A percentile compares a stretch with the other conserved stretches of the same genome.
Conservation (phyloP, 2,797 vertebrate genomes). For the Huso huso region DNA sequence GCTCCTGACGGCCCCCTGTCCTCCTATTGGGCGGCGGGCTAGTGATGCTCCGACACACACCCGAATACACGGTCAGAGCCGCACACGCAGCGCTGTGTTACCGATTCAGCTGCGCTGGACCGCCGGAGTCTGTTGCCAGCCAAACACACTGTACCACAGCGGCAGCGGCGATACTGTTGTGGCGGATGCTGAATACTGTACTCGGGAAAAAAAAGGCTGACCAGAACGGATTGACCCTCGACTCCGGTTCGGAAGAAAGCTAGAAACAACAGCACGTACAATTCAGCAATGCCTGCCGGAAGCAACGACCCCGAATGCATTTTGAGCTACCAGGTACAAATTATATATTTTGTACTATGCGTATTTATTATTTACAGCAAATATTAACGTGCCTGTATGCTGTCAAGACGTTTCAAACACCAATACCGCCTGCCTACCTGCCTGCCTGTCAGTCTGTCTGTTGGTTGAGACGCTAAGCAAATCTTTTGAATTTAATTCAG, state of each 20-base stretch:
- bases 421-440: no score
- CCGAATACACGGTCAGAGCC: slow-evolving; percentile 1
- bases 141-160: not conserved
- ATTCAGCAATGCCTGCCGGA: slow-evolving; percentile 60
- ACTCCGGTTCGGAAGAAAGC: no score
- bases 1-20: slow-evolving; percentile 18
- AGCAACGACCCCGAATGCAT: slow-evolving; percentile 72
- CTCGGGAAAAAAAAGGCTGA: not conserved
- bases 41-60: slow-evolving; percentile 36
- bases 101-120: not conserved
- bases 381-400: no score
- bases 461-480: no score
- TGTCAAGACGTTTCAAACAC: no score
- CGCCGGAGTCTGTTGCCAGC: no score
- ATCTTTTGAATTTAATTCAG: no score
- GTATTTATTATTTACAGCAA: no score
- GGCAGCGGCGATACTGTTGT: not conserved
- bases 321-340: slow-evolving; percentile 80
- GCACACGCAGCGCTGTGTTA: slow-evolving; percentile 2
- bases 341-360: no score
- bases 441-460: no score
- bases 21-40: slow-evolving; percentile 47
- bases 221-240: not conserved
- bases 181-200: not conserved
- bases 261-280: slow-evolving; percentile 16